Conservation (phyloP, 1,140 invertebrate species). For the Tetramorium parvispinum region DNA sequence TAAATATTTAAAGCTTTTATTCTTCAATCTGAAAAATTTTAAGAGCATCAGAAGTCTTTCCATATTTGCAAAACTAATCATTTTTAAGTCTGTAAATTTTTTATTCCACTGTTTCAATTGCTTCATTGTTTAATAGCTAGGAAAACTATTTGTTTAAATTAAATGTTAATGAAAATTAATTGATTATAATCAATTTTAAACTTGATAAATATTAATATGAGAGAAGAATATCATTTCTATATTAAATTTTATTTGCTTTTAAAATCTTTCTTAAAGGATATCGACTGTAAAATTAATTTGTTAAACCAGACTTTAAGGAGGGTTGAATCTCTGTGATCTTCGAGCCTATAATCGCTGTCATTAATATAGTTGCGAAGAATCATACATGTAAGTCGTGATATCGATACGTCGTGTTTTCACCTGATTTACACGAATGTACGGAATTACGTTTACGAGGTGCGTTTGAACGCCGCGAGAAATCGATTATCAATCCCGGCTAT, state of each 20-base stretch:
- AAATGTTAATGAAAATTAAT: not conserved
- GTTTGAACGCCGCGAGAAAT: constrained; percentile 64
- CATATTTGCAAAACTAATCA: not conserved
- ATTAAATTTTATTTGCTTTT: not conserved
- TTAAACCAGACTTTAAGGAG: not conserved
- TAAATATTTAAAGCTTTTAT: not conserved
- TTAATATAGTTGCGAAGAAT: constrained; percentile 22
- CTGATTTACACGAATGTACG: constrained; percentile 56
- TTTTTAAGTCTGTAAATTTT: not conserved
- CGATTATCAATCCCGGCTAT: constrained; percentile 65
- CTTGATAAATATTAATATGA: not conserved
- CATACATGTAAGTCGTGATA: not conserved
- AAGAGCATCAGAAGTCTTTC: not conserved
- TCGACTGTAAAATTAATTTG: constrained; percentile 12
- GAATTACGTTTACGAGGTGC: constrained; percentile 38
- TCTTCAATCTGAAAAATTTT: not conserved
- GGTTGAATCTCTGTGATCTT: not conserved
- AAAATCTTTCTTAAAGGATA: not conserved
- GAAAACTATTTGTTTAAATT: not conserved
- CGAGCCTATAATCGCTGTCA: constrained; percentile 3
- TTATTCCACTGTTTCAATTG: not conserved
- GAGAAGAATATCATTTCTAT: not conserved
- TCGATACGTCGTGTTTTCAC: not conserved
- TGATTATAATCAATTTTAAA: not conserved
- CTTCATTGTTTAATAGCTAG: not conserved